These are phyloP conservation scores for Pogonomyrmex californicus DNA, from an alignment of 1,140 invertebrate species.

Conservation along the genomic window DNA sequence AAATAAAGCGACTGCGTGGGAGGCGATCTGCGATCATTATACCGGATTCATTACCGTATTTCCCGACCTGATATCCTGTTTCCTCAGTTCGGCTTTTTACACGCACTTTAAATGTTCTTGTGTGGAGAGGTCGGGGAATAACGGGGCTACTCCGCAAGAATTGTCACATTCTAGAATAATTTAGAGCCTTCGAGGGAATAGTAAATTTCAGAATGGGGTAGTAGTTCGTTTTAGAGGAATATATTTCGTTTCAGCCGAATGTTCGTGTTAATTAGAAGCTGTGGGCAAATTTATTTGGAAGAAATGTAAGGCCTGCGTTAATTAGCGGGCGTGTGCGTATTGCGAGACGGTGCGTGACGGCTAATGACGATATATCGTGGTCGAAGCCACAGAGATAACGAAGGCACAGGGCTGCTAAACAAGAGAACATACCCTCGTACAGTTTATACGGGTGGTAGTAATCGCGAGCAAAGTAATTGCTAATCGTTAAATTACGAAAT, in stretches of 20 bases:
- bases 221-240: neutral
- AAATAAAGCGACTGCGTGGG: slow-evolving; percentile 22
- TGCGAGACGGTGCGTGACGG: slow-evolving; percentile 46
- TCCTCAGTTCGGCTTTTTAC: slow-evolving; percentile 30
- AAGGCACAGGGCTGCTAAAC: slow-evolving; percentile 18
- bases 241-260: slow-evolving; percentile 19
- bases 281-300: slow-evolving; percentile 53
- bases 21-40: slow-evolving; percentile 10
- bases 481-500: slow-evolving; percentile 48
- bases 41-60: slow-evolving; percentile 24
- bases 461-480: slow-evolving; percentile 37
- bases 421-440: neutral
- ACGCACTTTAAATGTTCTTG: neutral
- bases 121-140: neutral
- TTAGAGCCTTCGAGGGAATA: neutral
- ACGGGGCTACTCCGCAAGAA: neutral
- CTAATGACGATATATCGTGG: slow-evolving; percentile 64
- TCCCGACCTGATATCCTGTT: slow-evolving; percentile 43
- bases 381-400: slow-evolving; percentile 35
- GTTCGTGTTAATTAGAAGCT: slow-evolving; percentile 52
- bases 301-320: slow-evolving; percentile 56
- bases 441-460: neutral
- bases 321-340: slow-evolving; percentile 61
- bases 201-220: neutral
- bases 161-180: slow-evolving; percentile 39